Evolutionary conservation across 2,888 invertebrate genomes (phyloP).

Genomic region (Torymus texanus): DNA sequence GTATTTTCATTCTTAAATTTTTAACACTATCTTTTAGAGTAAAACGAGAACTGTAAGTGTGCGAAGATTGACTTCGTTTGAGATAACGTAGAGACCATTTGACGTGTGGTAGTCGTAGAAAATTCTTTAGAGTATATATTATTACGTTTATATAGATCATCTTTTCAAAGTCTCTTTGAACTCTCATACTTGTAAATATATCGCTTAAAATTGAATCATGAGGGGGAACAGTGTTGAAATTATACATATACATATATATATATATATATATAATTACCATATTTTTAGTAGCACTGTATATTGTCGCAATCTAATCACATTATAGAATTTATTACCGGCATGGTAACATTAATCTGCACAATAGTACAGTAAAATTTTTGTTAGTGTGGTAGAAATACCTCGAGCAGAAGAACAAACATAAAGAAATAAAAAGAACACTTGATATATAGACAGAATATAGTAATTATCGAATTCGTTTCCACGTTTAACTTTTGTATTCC

Average conservation of each 20-base stretch:
- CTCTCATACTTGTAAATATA: slow-evolving; percentile 25
- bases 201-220: slow-evolving; percentile 12
- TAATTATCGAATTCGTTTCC: neutral
- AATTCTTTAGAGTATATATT: slow-evolving; percentile 2
- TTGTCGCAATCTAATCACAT: slow-evolving; percentile 55
- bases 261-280: slow-evolving; percentile 52
- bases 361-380: slow-evolving; percentile 37
- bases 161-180: slow-evolving; percentile 7
- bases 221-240: slow-evolving; percentile 16
- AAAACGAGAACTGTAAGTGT: no score
- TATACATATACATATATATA: no score
- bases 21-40: no score
- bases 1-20: no score
- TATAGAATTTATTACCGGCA: slow-evolving; percentile 40
- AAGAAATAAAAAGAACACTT: no score
- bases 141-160: slow-evolving; percentile 1
- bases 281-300: slow-evolving; percentile 57
- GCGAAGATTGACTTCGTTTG: no score
- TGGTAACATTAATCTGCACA: slow-evolving; percentile 56
- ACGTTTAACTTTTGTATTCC: neutral
- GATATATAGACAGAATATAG: slow-evolving; percentile 5
- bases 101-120: slow-evolving; percentile 22
- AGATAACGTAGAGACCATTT: no score
- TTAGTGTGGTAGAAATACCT: slow-evolving; percentile 24
- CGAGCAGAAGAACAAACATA: no score